Evolutionary conservation across 2,113 vertebrate species (phyloP), one percentile per base, ranked within the genome.

Genomic region (Silurus meridionalis): DNA sequence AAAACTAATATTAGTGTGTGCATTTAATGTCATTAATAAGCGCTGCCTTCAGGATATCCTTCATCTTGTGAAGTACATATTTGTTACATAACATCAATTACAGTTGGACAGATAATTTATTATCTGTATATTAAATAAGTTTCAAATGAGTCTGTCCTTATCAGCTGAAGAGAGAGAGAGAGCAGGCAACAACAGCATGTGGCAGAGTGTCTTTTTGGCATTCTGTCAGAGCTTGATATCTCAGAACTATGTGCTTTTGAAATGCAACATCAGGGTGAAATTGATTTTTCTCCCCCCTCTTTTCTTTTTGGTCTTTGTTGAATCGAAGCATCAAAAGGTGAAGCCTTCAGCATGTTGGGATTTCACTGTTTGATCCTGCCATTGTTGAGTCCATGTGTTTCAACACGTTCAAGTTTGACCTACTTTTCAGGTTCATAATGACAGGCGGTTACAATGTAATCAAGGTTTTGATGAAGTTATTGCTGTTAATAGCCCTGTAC

Each of bases 251-350:
- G 69, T 66, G 66, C 53, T 88, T 88, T 87, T 87, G 83, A 87
- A 88, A 85, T 80, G 80, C 85, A 85, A 28, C 83, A 77, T 87
- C 74, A 83, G 84, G 25, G 83, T 69, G 80, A 48, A 85, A 89
- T 90, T 67, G 85, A 90, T 90, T 87, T 83, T 85, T 37, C 2
- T 37, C 37, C 2, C 2, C 55, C 55, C 55, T 9, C 46, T 74
- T 74, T 52, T 74, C 67, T 80, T 63, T 63, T 48, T 63, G 80
- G 81, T 83, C 58, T 69, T 52, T 46, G 87, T 89, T 28, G 71
- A 87, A 89, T 69, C 61, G 37, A 74, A 87, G 72, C 50, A 52
- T 66, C 64, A 80, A 55, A 79, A 53, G 78, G 74, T 13, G 79
- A 46, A 71, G 46, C 58, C 77, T 86, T 77, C 25, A 75, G n/a